Percentiles rank a stretch among this genome's conserved stretches.
Conservation (phyloP, 2,888 invertebrate genomes). For the Eudemis profundana region DNA sequence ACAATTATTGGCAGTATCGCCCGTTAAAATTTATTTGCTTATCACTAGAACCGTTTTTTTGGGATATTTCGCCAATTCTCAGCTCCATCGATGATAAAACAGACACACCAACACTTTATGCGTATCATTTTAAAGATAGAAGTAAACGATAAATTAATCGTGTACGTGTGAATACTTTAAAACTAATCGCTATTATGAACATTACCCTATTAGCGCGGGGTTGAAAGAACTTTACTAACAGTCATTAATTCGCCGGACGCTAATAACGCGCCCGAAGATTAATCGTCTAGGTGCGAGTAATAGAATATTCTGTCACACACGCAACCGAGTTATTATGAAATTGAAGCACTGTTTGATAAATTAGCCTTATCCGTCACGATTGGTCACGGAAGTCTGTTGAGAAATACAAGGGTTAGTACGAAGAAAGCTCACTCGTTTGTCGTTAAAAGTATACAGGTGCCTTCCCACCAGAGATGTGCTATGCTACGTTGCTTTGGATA, state of each 20-base stretch:
- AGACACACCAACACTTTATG: too few relatives aligned
- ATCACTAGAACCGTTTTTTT: too few relatives aligned
- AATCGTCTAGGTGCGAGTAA: constrained; percentile 73
- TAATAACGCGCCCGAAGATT: constrained; percentile 78
- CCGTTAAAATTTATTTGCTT: too few relatives aligned
- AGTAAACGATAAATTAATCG: neutral
- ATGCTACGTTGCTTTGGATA: too few relatives aligned
- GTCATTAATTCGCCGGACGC: constrained; percentile 79
- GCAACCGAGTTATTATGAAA: constrained; percentile 81
- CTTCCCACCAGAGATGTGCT: too few relatives aligned
- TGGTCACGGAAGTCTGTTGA: constrained; percentile 75
- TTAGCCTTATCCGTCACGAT: constrained; percentile 82
- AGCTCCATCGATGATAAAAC: too few relatives aligned
- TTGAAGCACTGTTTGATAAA: constrained; percentile 81
- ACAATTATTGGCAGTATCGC: too few relatives aligned
- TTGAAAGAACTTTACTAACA: constrained; percentile 69
- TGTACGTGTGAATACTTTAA: constrained; percentile 2
- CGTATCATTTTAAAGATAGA: too few relatives aligned
- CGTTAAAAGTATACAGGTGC: neutral
- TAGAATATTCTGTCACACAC: constrained; percentile 83
- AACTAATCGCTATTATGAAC: constrained; percentile 32
- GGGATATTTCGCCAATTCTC: too few relatives aligned
- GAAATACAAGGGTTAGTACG: constrained; percentile 48
- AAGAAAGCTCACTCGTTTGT: constrained; percentile 23
- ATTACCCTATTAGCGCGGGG: constrained; percentile 40